These are phyloP conservation scores for Neosalanx taihuensis DNA, from an alignment of 2,797 vertebrate genomes.

Conservation along the genomic window DNA sequence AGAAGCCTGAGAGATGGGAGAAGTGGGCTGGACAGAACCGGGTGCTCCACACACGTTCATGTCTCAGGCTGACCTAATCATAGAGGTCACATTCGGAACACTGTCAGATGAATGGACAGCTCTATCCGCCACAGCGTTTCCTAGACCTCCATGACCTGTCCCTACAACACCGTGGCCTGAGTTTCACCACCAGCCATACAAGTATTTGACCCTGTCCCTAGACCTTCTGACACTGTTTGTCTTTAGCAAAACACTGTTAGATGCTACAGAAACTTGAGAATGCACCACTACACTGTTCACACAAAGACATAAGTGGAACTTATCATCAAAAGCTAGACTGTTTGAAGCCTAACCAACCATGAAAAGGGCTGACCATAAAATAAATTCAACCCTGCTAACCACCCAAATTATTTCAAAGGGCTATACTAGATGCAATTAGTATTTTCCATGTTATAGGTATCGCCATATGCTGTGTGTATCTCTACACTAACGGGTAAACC, in stretches of 20 bases:
- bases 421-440: neutral
- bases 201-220: constrained; percentile 33
- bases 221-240: constrained; percentile 19
- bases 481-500: neutral
- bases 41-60: constrained; percentile 13
- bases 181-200: constrained; percentile 10
- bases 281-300: constrained; percentile 1
- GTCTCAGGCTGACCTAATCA: neutral
- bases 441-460: neutral
- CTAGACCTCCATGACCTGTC: constrained; percentile 25
- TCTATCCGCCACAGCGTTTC: constrained; percentile 13
- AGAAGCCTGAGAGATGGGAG: constrained; percentile 17
- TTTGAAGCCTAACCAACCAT: no score
- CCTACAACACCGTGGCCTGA: neutral
- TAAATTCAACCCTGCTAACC: neutral
- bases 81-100: constrained; percentile 22
- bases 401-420: neutral
- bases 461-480: neutral
- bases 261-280: constrained; percentile 44
- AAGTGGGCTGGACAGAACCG: neutral
- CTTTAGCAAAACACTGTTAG: constrained; percentile 38
- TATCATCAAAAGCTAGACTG: neutral
- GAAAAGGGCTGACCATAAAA: neutral
- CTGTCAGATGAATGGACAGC: constrained; percentile 1
- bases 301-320: neutral